These are phyloP conservation scores for Sylvia borin DNA, from an alignment of 2,797 vertebrate genomes.

Conservation along the genomic window DNA sequence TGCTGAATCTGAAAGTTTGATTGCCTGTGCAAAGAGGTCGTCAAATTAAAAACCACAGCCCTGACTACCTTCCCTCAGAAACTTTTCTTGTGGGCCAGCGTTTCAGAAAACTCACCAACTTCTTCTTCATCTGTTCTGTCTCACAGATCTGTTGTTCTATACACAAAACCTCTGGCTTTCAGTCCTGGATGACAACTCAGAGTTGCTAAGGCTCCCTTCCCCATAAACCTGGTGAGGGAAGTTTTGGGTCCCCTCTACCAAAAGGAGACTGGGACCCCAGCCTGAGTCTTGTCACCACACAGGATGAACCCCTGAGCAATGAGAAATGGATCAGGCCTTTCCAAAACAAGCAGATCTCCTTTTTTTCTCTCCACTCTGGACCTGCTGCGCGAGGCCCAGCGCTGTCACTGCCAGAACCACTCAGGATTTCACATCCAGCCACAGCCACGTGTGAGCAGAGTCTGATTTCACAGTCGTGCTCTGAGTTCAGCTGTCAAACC, in stretches of 20 bases:
- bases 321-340: background rate
- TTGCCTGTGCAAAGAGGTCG: background rate
- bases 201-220: background rate
- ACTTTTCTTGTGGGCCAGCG: accelerated
- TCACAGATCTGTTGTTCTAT: background rate
- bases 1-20: background rate
- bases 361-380: accelerated
- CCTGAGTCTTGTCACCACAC: background rate
- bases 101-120: background rate
- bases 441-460: background rate
- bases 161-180: background rate
- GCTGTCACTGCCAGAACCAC: background rate
- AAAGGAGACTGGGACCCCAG: accelerated
- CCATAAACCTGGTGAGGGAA: background rate
- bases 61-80: background rate
- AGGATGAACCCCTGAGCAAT: accelerated
- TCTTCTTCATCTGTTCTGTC: background rate
- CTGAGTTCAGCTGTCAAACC: slow-evolving; percentile 19
- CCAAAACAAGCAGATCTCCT: background rate
- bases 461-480: background rate
- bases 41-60: background rate
- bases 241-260: background rate
- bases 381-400: accelerated
- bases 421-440: background rate
- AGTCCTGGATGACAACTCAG: background rate